Evolutionary conservation across 2,888 invertebrate genomes (phyloP).

Genomic region (Apocheima hispidaria): DNA sequence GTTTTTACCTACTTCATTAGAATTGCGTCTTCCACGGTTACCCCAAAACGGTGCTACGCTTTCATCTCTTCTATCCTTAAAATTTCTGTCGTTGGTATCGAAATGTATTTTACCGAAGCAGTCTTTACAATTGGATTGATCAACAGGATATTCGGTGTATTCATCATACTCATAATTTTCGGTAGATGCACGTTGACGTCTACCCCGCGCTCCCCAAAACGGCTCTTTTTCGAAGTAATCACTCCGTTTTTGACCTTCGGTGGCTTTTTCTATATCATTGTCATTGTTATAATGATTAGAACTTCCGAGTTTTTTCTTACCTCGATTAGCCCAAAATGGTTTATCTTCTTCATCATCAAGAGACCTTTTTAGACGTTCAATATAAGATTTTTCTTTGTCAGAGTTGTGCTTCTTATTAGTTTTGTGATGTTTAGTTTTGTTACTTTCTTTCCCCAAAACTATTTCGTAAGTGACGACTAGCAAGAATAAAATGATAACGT

Average conservation of each 20-base stretch:
- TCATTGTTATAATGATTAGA: slow-evolving; percentile 40
- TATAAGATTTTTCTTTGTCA: slow-evolving; percentile 53
- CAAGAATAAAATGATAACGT: slow-evolving; percentile 57
- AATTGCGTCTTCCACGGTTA: slow-evolving; percentile 56
- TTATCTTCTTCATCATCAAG: slow-evolving; percentile 57
- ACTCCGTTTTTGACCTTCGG: slow-evolving; percentile 49
- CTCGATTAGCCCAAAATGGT: slow-evolving; percentile 64
- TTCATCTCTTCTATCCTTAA: slow-evolving; percentile 53
- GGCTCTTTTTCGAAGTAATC: slow-evolving; percentile 61
- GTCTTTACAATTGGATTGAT: slow-evolving; percentile 47
- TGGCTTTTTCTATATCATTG: slow-evolving; percentile 44
- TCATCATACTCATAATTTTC: slow-evolving; percentile 55
- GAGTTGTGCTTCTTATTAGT: slow-evolving; percentile 50
- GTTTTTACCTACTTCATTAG: slow-evolving; percentile 47
- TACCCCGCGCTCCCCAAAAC: slow-evolving; percentile 76
- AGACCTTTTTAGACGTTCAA: slow-evolving; percentile 67
- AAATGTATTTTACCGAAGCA: slow-evolving; percentile 49
- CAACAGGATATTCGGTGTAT: slow-evolving; percentile 38
- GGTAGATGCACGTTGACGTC: slow-evolving; percentile 61
- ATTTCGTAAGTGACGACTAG: slow-evolving; percentile 64
- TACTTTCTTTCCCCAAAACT: slow-evolving; percentile 61
- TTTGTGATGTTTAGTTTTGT: slow-evolving; percentile 60
- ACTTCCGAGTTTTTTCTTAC: slow-evolving; percentile 54
- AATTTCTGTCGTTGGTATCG: slow-evolving; percentile 29
- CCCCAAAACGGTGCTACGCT: slow-evolving; percentile 65